Base-by-base conservation (phyloP, 1,140 invertebrate species). In the Drosophila prosaltans region DNA sequence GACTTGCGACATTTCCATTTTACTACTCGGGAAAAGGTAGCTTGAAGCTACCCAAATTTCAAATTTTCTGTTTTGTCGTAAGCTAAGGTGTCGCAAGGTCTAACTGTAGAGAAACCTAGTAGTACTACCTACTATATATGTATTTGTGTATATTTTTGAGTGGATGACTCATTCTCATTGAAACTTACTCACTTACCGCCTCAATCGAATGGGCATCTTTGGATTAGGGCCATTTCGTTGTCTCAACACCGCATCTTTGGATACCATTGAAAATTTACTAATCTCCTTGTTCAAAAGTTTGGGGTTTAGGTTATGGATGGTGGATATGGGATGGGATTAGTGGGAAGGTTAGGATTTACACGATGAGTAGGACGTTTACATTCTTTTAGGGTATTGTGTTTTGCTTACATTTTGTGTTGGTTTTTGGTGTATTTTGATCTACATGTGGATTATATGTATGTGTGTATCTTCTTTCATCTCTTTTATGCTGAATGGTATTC, bases 261-360 rank as follows among this genome's bases (percentile, higher is more conserved):
- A 3, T 61, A 48, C 16, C 48, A 69, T 83, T 78, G 70, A 78
- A 85, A 81, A 80, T 80, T 57, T 75, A 4, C 54, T 28, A 65
- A 66, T 84, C 78, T 85, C 78, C 75, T 85, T 85, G 81, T 74
- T 85, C 45, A 81, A 41, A 26, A 40, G 36, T 81, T 80, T 64
- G 69, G 73, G 40, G 66, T 76, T 60, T 76, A 69, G 72, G 74
- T 39, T 39, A 39, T 62, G 40, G 48, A 26, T 26, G 10, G 40
- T 57, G 57, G 65, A 55, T 61, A 3, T 41, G 32, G 61, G 40
- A 45, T 54, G 7, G 24, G 58, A 41, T 30, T 24, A 16, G 48
- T 16, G 9, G 51, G 57, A 28, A 63, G 36, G 41, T 62, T 21
- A 21, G 69, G 71, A 51, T 39, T 30, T 57, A 28, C 24, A 66